Conservation (phyloP, 2,888 invertebrate species). For the Timema cristinae region DNA sequence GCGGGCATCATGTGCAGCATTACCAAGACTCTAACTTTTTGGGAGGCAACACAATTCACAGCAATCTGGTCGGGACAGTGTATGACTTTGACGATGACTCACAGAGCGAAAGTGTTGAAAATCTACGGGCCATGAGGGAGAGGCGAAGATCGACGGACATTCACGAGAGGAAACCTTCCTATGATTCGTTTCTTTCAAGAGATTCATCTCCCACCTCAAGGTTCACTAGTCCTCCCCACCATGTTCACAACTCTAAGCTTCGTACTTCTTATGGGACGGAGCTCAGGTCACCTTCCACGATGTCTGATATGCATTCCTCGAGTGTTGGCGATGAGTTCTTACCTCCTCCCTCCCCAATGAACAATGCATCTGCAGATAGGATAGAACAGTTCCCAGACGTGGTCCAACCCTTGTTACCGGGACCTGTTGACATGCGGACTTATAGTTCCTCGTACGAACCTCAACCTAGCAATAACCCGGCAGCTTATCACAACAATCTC, state of each 20-base stretch:
- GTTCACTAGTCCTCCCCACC: conserved; percentile 51
- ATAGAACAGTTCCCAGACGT: conserved; percentile 34
- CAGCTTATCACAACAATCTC: conserved; percentile 60
- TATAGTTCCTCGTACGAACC: conserved; percentile 64
- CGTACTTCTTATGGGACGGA: conserved; percentile 44
- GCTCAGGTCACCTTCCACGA: conserved; percentile 46
- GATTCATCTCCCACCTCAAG: conserved; percentile 58
- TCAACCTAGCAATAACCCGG: conserved; percentile 48
- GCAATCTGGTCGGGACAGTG: conserved; percentile 79
- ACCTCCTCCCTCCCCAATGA: conserved; percentile 22
- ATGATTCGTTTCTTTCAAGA: conserved; percentile 40
- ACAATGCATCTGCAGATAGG: conserved; percentile 29
- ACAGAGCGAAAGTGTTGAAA: conserved; percentile 54
- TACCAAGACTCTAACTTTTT: conserved; percentile 33
- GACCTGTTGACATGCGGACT: conserved; percentile 86
- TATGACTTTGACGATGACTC: conserved; percentile 83
- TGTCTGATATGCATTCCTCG: conserved; percentile 37
- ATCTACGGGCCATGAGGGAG: conserved; percentile 74
- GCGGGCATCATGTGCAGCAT: conserved; percentile 36
- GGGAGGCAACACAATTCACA: conserved; percentile 59
- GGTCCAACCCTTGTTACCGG: conserved; percentile 60
- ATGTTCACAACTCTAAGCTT: conserved; percentile 40
- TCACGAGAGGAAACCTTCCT: conserved; percentile 54
- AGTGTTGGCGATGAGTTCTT: conserved; percentile 18
- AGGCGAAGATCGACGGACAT: conserved; percentile 69